Percentiles rank a stretch among this genome's conserved stretches.
Evolutionary conservation across 1,140 invertebrate species (phyloP).

Genomic region (Drosophila neocordata): DNA sequence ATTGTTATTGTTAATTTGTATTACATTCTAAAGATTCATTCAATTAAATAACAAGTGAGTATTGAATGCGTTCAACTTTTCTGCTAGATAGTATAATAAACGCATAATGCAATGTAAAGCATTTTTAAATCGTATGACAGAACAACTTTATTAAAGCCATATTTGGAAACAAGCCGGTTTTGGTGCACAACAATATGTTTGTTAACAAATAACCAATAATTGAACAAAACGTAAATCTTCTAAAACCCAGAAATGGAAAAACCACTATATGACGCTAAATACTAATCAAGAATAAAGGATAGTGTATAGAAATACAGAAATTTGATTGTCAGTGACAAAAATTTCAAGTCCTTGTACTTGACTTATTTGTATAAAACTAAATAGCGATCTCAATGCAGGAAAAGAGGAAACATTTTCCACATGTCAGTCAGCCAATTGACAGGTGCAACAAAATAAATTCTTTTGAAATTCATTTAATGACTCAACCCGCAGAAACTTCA

Average conservation of each 20-base stretch:
- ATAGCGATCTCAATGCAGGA: background rate
- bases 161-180: constrained; percentile 6
- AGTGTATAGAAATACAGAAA: background rate
- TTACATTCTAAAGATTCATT: background rate
- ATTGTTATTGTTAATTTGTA: background rate
- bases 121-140: background rate
- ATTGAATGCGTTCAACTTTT: background rate
- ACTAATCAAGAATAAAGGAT: background rate
- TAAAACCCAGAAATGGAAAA: background rate
- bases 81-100: background rate
- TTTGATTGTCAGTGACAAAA: constrained; percentile 3
- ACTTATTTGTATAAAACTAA: background rate
- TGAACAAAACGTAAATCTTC: background rate
- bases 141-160: constrained; percentile 17
- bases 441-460: background rate
- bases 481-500: background rate
- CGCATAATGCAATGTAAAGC: background rate
- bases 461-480: background rate
- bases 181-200: background rate
- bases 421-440: background rate
- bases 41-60: too few species aligned
- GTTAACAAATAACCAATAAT: constrained; percentile 8
- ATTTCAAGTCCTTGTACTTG: background rate
- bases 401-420: background rate
- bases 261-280: background rate